Evolutionary conservation across 2,113 vertebrate species (phyloP), one percentile per base, ranked within the genome.

Genomic region (Cyphomyrus plagiostoma): DNA sequence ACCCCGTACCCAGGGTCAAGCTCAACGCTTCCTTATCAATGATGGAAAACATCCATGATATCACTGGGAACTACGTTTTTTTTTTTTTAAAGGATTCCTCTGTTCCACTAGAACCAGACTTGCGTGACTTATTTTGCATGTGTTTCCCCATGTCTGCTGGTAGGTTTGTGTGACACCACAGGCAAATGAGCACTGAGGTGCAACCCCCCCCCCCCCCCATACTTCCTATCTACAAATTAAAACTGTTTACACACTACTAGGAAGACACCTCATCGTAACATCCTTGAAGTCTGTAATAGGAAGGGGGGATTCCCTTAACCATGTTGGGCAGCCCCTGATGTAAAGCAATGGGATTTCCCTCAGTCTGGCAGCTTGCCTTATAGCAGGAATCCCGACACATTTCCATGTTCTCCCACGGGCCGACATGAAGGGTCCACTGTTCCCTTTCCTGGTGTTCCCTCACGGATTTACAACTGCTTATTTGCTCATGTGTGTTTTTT

Each of bases 261-360:
- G 90, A 90, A 92, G 90, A 94, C 92, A 92, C 91, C 90, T 91
- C 85, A 23, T n/a, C n/a, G 70, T 56, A 86, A 52, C 87, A 90
- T 2, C 11, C 45, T 45, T 86, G 42, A 46, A 53, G 6, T 10
- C 3, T 48, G 4, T 89, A 80, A 21, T 21, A 0, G 2, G 85
- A 80, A 89, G 56, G 90, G 88, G 94, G 90, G 88, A 94, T 94
- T 91, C 94, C 95, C 94, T 93, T 45, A 11, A 58, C 87, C 87
- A 62, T 88, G 83, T 30, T 88, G 83, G 84, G 62, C 92, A 83
- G 62, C 89, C 92, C 88, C 85, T 91, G 87, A 95, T 94, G 94
- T 93, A 94, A 96, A 95, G 94, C 62, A 86, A 88, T 84, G 91
- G 95, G 93, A 94, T 70, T 96, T 95, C 91, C 93, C 93, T 89